phyloP scores from a whole-genome alignment of 2,888 invertebrate species.

The Sipunculus nudus region DNA sequence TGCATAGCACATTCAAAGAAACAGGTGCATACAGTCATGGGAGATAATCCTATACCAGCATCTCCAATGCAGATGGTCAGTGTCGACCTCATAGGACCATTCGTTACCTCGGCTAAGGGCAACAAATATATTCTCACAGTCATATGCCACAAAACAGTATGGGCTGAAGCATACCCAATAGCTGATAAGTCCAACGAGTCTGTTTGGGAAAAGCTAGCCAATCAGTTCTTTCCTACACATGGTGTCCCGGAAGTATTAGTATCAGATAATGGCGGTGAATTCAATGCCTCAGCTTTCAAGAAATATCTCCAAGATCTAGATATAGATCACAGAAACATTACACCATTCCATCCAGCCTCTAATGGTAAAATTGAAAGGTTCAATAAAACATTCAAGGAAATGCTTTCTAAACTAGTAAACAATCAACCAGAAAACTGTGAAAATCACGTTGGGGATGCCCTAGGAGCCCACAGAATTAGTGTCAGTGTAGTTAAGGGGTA shows the following conservation, averaged over 20 bases:
- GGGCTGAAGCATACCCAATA: slow-evolving; percentile 21
- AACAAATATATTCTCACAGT: slow-evolving; percentile 11
- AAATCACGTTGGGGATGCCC: slow-evolving; percentile 4
- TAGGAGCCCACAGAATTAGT: slow-evolving; percentile 6
- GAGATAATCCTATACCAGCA: slow-evolving; percentile 7
- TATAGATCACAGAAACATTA: slow-evolving; percentile 4
- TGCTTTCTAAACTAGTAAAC: slow-evolving; percentile 10
- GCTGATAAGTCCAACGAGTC: not conserved
- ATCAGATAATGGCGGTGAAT: slow-evolving; percentile 3
- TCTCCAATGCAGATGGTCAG: slow-evolving; percentile 3
- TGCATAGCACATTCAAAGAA: not conserved
- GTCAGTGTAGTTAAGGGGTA: slow-evolving; percentile 2
- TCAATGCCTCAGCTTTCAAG: not conserved
- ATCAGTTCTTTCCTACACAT: not conserved
- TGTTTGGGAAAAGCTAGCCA: slow-evolving; percentile 6
- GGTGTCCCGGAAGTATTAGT: slow-evolving; percentile 10
- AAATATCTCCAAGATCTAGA: not conserved
- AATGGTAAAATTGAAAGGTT: slow-evolving; percentile 14
- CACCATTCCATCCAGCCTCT: slow-evolving; percentile 6
- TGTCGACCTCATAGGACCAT: slow-evolving; percentile 22
- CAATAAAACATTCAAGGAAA: slow-evolving; percentile 14
- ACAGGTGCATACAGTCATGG: not conserved
- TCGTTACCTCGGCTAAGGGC: not conserved
- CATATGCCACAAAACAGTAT: slow-evolving; percentile 13
- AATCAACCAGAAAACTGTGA: slow-evolving; percentile 7